phyloP scores from a whole-genome alignment of 2,888 invertebrate genomes.

The Aphrophora alni region DNA sequence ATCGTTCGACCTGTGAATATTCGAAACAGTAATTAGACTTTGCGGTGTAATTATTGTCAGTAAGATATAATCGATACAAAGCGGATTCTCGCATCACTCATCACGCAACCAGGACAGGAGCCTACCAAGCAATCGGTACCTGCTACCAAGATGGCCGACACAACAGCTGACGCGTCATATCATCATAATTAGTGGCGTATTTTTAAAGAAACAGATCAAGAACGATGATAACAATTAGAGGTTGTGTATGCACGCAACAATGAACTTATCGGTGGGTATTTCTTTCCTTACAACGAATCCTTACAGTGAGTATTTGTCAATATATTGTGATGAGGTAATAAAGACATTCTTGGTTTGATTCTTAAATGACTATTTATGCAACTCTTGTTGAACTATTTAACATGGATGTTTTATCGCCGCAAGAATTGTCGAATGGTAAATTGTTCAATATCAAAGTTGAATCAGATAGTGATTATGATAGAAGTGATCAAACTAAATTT shows the following conservation, averaged over 20 bases:
- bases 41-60: background rate
- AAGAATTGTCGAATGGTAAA: too few relatives aligned
- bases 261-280: background rate
- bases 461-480: too few relatives aligned
- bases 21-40: background rate
- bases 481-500: too few relatives aligned
- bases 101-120: background rate
- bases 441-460: too few relatives aligned
- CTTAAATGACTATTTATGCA: too few relatives aligned
- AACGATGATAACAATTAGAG: background rate
- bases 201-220: conserved; percentile 6
- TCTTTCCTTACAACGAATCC: too few relatives aligned
- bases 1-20: background rate
- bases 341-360: too few relatives aligned
- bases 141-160: conserved; percentile 2
- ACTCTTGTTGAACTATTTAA: too few relatives aligned
- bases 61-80: conserved; percentile 2
- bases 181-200: background rate
- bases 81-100: conserved; percentile 6
- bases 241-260: background rate
- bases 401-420: too few relatives aligned
- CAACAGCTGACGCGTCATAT: background rate
- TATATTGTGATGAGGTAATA: too few relatives aligned
- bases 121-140: background rate
- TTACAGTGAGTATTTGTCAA: too few relatives aligned